Conservation (phyloP, 2,888 invertebrate genomes). For the Ferrisia virgata region DNA sequence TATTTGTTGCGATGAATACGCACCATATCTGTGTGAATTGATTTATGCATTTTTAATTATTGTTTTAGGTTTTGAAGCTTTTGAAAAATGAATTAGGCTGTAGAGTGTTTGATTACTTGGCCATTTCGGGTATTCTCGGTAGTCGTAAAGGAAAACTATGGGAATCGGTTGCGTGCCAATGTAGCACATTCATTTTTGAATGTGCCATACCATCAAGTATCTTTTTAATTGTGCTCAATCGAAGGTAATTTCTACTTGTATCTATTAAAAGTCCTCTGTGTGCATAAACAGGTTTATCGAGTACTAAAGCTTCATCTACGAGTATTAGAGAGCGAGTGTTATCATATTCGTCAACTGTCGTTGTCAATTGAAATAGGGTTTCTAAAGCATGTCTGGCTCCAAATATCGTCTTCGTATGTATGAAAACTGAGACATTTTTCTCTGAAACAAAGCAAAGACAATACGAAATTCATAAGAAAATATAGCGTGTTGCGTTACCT, state of each 20-base stretch:
- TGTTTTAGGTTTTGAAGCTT: not conserved
- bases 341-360: conserved; percentile 43
- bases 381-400: conserved; percentile 70
- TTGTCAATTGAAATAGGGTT: conserved; percentile 65
- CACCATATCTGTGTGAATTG: conserved; percentile 62
- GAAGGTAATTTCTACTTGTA: conserved; percentile 82
- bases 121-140: conserved; percentile 69
- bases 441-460: not conserved
- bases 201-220: conserved; percentile 82
- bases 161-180: conserved; percentile 88
- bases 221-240: conserved; percentile 64
- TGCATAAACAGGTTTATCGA: conserved; percentile 75
- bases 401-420: conserved; percentile 51
- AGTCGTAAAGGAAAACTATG: conserved; percentile 88
- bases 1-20: conserved; percentile 66
- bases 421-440: conserved; percentile 51
- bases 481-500: too few species aligned
- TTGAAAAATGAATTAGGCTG: too few species aligned
- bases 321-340: conserved; percentile 56
- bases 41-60: not conserved
- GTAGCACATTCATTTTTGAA: conserved; percentile 86
- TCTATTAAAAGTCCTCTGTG: conserved; percentile 88
- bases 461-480: too few species aligned
- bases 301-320: conserved; percentile 61
- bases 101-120: conserved; percentile 59